These are phyloP conservation scores for Cheilosia grossa DNA, from an alignment of 2,888 invertebrate species.

Conservation along the genomic window DNA sequence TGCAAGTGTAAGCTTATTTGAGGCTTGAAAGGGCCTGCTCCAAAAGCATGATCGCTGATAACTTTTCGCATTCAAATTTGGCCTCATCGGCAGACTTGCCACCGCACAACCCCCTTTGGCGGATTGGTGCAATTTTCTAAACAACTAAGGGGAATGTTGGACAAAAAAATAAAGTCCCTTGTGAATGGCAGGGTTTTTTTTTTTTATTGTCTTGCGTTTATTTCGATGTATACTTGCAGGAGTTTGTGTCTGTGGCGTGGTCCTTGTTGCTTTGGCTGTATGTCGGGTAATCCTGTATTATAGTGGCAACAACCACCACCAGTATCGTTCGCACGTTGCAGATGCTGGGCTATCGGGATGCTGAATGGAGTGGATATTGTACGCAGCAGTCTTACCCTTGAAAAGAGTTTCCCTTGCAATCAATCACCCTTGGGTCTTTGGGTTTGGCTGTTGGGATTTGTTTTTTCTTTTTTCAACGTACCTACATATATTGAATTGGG, in stretches of 20 bases:
- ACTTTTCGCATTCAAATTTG: conserved; percentile 42
- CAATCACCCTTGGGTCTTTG: conserved; percentile 69
- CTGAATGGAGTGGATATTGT: conserved; percentile 76
- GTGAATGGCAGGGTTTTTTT: conserved; percentile 39
- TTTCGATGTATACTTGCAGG: not conserved
- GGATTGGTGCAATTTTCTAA: conserved; percentile 29
- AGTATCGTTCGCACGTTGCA: conserved; percentile 64
- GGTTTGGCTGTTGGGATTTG: conserved; percentile 13
- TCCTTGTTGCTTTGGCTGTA: conserved; percentile 36
- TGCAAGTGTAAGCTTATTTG: not conserved
- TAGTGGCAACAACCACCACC: conserved; percentile 27
- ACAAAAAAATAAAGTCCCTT: conserved; percentile 50
- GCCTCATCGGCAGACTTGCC: conserved; percentile 6
- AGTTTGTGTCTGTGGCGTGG: conserved; percentile 33
- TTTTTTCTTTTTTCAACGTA: not conserved
- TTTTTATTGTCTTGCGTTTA: conserved; percentile 6
- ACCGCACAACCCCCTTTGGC: not conserved
- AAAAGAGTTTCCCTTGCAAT: conserved; percentile 75
- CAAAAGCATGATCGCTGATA: conserved; percentile 45
- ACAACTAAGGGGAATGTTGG: conserved; percentile 37
- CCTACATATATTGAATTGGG: conserved; percentile 1
- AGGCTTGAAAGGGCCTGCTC: conserved; percentile 31
- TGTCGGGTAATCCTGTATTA: conserved; percentile 47
- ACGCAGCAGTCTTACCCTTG: conserved; percentile 75
- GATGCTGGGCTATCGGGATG: conserved; percentile 75